phyloP scores from a whole-genome alignment of 2,888 invertebrate species.

The Serripes groenlandicus region DNA sequence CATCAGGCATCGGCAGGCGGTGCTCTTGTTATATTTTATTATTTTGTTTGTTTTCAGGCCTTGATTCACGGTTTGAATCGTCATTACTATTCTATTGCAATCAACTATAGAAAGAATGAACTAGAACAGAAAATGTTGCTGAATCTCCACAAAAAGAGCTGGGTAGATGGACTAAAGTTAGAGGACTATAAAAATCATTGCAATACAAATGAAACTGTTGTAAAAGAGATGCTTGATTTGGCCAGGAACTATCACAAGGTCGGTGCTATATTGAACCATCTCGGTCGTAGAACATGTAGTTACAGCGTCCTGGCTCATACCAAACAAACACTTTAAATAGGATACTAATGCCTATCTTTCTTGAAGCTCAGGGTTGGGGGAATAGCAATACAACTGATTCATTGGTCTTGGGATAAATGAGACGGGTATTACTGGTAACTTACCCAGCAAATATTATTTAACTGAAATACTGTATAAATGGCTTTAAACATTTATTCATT shows the following conservation, averaged over 20 bases:
- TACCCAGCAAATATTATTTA: too few species aligned
- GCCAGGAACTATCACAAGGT: constrained; percentile 99
- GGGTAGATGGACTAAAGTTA: constrained; percentile 86
- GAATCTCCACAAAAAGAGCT: constrained; percentile 98
- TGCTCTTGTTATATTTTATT: neutral
- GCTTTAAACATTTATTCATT: too few species aligned
- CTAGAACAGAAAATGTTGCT: constrained; percentile 99
- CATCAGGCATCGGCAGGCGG: neutral
- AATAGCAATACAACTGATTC: too few species aligned
- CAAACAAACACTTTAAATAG: too few species aligned
- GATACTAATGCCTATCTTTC: too few species aligned
- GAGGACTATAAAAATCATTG: constrained; percentile 92
- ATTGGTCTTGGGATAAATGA: too few species aligned
- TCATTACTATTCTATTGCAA: constrained; percentile 99
- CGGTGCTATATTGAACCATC: too few species aligned
- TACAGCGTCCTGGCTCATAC: too few species aligned
- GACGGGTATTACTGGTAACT: too few species aligned
- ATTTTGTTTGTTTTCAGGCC: constrained; percentile 89
- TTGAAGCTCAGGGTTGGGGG: too few species aligned
- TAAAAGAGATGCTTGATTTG: constrained; percentile 98
- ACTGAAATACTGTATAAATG: too few species aligned
- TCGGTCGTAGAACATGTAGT: too few species aligned
- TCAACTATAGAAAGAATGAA: constrained; percentile 99
- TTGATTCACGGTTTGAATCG: constrained; percentile 99
- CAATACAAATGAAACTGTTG: constrained; percentile 96